Conservation (phyloP, 1,140 invertebrate genomes). For the Probaryconus sp. region DNA sequence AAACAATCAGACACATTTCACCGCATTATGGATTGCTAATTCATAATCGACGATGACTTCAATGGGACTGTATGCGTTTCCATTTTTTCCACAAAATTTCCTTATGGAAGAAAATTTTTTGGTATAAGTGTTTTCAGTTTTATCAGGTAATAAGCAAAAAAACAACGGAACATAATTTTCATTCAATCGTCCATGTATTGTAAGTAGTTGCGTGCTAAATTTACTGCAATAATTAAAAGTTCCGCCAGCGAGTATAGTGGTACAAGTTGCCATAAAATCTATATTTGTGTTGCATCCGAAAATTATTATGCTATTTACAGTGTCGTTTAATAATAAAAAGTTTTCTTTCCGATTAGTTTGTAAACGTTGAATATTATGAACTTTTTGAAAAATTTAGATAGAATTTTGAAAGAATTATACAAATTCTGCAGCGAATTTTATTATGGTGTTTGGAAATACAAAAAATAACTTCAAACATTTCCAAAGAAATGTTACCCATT, state of each 20-base stretch:
- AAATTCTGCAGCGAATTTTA: no score
- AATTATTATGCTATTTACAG: neutral
- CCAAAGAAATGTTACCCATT: neutral
- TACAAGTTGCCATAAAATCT: neutral
- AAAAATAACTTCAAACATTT: no score
- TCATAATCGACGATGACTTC: conserved; percentile 8
- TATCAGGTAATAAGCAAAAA: conserved; percentile 17
- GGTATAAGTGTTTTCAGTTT: conserved; percentile 4
- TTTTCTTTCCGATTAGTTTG: neutral
- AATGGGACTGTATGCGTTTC: neutral
- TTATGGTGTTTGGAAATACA: no score
- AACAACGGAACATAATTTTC: conserved; percentile 10
- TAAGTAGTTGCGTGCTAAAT: conserved; percentile 3
- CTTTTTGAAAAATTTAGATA: neutral
- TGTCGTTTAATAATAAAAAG: neutral
- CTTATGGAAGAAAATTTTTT: neutral
- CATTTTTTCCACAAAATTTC: neutral
- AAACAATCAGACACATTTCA: neutral
- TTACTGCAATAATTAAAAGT: neutral
- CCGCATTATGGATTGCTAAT: conserved; percentile 8
- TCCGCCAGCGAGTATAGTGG: neutral
- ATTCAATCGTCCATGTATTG: conserved; percentile 3
- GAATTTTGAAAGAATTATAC: no score
- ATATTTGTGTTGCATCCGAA: conserved; percentile 3
- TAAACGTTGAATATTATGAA: no score